Evolutionary conservation across 2,113 vertebrate genomes (phyloP).

Genomic region (Columba livia): DNA sequence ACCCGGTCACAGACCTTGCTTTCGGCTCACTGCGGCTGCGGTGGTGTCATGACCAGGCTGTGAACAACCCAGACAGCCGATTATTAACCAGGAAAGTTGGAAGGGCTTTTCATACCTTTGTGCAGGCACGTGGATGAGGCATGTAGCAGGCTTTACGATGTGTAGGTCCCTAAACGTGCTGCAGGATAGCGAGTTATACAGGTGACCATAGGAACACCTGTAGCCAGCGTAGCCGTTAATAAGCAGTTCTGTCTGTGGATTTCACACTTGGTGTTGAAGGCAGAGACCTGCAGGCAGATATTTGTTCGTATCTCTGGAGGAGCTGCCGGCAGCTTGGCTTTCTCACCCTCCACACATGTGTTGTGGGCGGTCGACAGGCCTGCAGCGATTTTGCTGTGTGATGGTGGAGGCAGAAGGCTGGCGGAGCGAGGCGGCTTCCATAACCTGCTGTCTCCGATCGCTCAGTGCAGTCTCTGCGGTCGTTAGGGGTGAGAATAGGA

Average conservation of each 20-base stretch:
- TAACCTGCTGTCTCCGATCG: background rate
- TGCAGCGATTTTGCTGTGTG: background rate
- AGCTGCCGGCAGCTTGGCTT: background rate
- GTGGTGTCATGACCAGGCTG: background rate
- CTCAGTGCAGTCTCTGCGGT: rapidly evolving
- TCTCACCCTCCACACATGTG: background rate
- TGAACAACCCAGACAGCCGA: background rate
- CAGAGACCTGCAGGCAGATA: background rate
- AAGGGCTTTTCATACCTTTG: background rate
- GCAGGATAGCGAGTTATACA: background rate
- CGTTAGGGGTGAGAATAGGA: background rate
- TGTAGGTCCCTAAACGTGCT: background rate
- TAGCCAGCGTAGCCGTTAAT: background rate
- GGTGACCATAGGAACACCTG: background rate
- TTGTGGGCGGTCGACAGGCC: background rate
- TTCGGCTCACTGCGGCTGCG: background rate
- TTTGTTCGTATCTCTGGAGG: background rate
- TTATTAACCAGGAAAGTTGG: background rate
- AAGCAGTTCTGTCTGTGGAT: background rate
- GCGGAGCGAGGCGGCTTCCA: background rate
- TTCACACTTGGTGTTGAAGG: background rate
- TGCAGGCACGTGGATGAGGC: rapidly evolving
- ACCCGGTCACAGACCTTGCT: background rate
- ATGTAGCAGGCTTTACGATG: background rate
- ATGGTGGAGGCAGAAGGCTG: background rate